Percentiles rank a stretch among this genome's conserved stretches.
Evolutionary conservation across 2,113 vertebrate species (phyloP).

Genomic region (Gorsachius goisagi): DNA sequence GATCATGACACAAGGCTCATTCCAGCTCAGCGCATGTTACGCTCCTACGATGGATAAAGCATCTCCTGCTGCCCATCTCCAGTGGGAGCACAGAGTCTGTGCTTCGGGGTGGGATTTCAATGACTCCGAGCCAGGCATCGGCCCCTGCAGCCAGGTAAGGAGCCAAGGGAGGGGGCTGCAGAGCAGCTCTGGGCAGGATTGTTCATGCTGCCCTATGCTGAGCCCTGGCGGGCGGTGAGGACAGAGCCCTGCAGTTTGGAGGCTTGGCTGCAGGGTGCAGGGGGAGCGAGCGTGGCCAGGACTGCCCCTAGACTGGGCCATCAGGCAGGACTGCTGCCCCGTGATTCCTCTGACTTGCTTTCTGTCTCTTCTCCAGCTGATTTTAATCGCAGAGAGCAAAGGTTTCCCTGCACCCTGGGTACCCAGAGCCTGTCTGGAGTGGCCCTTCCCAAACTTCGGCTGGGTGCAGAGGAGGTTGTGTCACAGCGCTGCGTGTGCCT

Average conservation of each 20-base stretch:
- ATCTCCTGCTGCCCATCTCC: neutral
- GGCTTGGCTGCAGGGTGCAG: neutral
- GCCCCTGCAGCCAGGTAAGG: neutral
- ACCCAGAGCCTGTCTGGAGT: rapidly evolving
- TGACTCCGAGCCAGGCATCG: neutral
- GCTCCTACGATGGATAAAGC: neutral
- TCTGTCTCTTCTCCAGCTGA: neutral
- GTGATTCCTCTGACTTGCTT: neutral
- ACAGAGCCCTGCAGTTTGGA: neutral
- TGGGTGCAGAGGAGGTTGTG: neutral
- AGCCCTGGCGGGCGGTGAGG: neutral
- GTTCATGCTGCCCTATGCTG: neutral
- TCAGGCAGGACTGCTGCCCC: rapidly evolving
- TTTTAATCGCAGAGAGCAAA: neutral
- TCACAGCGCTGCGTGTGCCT: neutral
- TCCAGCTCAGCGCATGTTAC: rapidly evolving
- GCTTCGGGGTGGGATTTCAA: neutral
- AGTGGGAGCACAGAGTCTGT: neutral
- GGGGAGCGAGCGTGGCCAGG: neutral
- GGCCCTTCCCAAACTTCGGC: rapidly evolving
- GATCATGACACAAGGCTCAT: rapidly evolving
- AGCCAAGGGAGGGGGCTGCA: neutral
- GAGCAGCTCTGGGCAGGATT: neutral
- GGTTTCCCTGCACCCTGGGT: neutral
- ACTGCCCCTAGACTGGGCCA: neutral